Evolutionary conservation across 2,797 vertebrate species (phyloP).

Genomic region (Tapera naevia): DNA sequence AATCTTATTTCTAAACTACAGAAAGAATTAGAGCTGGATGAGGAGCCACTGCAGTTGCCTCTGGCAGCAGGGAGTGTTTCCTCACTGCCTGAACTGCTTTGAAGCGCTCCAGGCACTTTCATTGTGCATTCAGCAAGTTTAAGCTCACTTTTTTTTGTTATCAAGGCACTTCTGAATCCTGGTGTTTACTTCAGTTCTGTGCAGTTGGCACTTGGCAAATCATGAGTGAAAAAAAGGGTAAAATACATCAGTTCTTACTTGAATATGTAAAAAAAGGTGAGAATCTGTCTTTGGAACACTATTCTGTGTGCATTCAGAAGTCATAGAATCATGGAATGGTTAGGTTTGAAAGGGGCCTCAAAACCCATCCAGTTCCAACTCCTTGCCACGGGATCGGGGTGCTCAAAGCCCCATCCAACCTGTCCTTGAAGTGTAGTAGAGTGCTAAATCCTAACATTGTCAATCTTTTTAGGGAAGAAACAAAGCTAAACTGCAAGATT

Average conservation of each 20-base stretch:
- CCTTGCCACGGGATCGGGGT: too few relatives aligned
- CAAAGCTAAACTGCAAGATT: background rate
- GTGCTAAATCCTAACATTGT: background rate
- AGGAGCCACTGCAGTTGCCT: background rate
- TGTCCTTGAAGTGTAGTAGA: background rate
- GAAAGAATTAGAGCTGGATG: background rate
- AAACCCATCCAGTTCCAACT: too few relatives aligned
- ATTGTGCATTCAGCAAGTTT: background rate
- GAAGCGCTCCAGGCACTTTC: background rate
- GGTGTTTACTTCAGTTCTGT: background rate
- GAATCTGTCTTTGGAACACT: background rate
- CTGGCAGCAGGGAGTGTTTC: background rate
- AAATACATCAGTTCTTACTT: background rate
- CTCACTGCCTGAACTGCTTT: background rate
- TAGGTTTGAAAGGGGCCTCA: too few relatives aligned
- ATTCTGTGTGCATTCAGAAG: background rate
- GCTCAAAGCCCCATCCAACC: too few relatives aligned
- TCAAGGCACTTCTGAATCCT: background rate
- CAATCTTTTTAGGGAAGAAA: background rate
- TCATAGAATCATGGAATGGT: background rate
- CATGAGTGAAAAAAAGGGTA: background rate
- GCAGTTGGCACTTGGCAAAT: background rate
- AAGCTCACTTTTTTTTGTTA: background rate
- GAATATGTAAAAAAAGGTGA: rapidly evolving
- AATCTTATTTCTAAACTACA: background rate